Evolutionary conservation across 1,140 invertebrate genomes (phyloP).

Genomic region (Apocrypta bakeri): DNA sequence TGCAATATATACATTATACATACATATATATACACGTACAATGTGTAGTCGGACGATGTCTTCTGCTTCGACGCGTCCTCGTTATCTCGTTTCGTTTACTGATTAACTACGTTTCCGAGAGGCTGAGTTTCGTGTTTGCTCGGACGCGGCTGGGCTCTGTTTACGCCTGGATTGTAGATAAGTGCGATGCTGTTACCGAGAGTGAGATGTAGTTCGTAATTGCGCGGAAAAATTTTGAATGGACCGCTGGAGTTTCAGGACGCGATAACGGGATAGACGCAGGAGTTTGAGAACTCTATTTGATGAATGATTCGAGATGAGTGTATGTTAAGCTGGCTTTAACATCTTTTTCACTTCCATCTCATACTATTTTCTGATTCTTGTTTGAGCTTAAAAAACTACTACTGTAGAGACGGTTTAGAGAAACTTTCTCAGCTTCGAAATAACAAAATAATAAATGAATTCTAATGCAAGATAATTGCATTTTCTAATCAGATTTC

Average conservation of each 20-base stretch:
- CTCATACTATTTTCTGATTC: no score
- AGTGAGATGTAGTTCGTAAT: not conserved
- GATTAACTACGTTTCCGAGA: slow-evolving; percentile 24
- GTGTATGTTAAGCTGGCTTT: no score
- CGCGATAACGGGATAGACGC: not conserved
- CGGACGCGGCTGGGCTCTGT: not conserved
- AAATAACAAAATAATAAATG: no score
- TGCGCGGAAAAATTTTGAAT: not conserved
- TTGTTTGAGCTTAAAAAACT: no score
- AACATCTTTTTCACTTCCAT: no score
- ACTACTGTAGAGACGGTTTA: no score
- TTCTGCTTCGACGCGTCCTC: slow-evolving; percentile 34
- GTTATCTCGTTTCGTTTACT: slow-evolving; percentile 32
- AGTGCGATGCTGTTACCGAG: not conserved
- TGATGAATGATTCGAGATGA: no score
- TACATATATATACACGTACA: not conserved
- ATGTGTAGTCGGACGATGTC: slow-evolving; percentile 13
- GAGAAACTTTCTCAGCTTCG: no score
- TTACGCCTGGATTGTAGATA: not conserved
- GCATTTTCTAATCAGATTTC: no score
- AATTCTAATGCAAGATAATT: no score
- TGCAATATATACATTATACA: no score
- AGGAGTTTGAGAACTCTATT: not conserved
- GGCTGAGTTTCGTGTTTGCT: not conserved
- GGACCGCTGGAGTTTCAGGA: not conserved